Evolutionary conservation across 1,140 invertebrate genomes (phyloP), one percentile per base, ranked within the genome.

Genomic region (Nymphalis io): DNA sequence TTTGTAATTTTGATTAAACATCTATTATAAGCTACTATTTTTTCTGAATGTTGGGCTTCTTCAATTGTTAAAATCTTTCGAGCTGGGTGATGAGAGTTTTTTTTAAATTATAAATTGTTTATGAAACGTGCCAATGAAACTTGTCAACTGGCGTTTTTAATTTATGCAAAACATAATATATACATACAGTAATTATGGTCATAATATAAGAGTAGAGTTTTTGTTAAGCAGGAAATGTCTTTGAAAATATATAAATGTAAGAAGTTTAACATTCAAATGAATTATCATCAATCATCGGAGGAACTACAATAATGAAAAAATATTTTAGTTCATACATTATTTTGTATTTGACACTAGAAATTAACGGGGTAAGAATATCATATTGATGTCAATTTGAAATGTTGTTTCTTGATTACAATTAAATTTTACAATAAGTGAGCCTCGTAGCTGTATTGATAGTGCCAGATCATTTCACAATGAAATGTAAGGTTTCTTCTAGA

Each of bases 181-280:
- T 12, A 12, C 1, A 20, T 10, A 20, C 46, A 55, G 51, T 27
- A 55, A 55, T 33, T 21, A 55, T 15, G 23, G 51, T 55, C 20
- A 51, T 21, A 51, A 55, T 0, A 33, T 8, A 8, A 27, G 23
- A 55, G 23, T 55, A 55, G 51, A 55, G 3, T 55, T 55, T 33
- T 55, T n/a, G 21, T 1, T 27, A 55, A 55, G 12, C 1, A 23
- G 15, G 12, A 55, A 21, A 53, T 53, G 13, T 55, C 51, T 55
- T 55, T 23, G 51, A 27, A 23, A 4, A 55, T 55, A 55, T 55
- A 55, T 3, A 55, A 20, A 53, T 53, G 23, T 20, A 33, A 55
- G 21, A 55, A 55, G 51, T 27, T 21, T 15, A 2, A 33, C 27
- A 27, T 27, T 55, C 13, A 13, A 6, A 55, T 27, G n/a, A 46